phyloP scores from a whole-genome alignment of 1,140 invertebrate genomes.

The Zaprionus ornatus region DNA sequence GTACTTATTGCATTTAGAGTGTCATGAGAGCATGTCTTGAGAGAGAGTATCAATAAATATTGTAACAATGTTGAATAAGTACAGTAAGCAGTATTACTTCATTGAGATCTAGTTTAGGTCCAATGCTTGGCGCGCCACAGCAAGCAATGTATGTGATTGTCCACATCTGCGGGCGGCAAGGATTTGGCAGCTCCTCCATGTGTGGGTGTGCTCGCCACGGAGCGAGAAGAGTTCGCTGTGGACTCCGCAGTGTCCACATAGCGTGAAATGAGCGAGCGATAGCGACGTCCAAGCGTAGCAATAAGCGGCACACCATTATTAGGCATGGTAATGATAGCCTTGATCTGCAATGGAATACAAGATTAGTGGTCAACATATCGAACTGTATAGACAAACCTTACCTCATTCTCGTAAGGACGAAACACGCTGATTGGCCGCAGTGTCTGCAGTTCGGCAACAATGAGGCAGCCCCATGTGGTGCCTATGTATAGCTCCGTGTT shows the following conservation, averaged over 20 bases:
- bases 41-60: conserved; percentile 31
- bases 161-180: conserved; percentile 79
- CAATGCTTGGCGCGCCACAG: conserved; percentile 90
- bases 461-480: conserved; percentile 95
- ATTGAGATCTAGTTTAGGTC: conserved; percentile 84
- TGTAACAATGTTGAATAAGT: conserved; percentile 29
- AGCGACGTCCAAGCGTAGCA: conserved; percentile 92
- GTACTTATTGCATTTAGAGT: conserved; percentile 14
- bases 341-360: conserved; percentile 70
- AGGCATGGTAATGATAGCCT: conserved; percentile 81
- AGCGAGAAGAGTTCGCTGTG: conserved; percentile 14
- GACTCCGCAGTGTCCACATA: conserved; percentile 86
- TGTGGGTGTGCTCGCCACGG: conserved; percentile 61
- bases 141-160: conserved; percentile 88
- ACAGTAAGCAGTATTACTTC: conserved; percentile 1
- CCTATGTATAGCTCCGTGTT: conserved; percentile 92
- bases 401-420: conserved; percentile 94
- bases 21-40: neutral
- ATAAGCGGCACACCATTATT: conserved; percentile 85
- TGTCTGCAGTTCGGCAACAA: conserved; percentile 92
- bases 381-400: conserved; percentile 59
- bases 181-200: conserved; percentile 64
- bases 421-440: conserved; percentile 95
- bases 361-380: conserved; percentile 17
- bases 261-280: conserved; percentile 90